Conservation (phyloP, 2,797 vertebrate genomes). For the Oreochromis grahami region DNA sequence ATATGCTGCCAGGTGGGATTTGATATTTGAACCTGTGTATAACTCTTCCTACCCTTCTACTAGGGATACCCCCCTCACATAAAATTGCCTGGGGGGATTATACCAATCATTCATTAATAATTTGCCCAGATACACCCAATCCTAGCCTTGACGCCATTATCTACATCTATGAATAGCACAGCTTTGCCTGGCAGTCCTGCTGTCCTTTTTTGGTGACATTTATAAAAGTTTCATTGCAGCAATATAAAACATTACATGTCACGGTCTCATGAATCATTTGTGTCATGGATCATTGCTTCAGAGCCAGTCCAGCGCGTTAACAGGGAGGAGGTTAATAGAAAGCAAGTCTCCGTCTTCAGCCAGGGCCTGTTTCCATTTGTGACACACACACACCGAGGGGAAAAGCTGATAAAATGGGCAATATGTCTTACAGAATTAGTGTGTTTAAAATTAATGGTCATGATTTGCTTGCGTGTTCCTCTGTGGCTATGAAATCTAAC, state of each 20-base stretch:
- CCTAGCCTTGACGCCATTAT: not conserved
- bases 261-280: conserved; percentile 65
- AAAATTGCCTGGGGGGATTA: not conserved
- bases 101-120: conserved; percentile 3
- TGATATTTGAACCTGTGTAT: not conserved
- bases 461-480: not conserved
- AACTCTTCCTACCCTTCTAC: not conserved
- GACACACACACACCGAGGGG: not conserved
- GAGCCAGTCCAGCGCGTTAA: conserved; percentile 9
- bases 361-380: conserved; percentile 8
- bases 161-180: conserved; percentile 29
- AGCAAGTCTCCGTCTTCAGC: not conserved
- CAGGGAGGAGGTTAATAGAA: conserved; percentile 14
- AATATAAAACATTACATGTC: conserved; percentile 63
- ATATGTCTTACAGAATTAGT: conserved; percentile 5
- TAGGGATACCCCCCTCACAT: not conserved
- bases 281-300: conserved; percentile 61
- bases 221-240: conserved; percentile 69
- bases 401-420: conserved; percentile 32
- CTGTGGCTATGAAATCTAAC: not conserved
- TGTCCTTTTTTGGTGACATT: conserved; percentile 56
- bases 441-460: not conserved
- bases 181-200: not conserved
- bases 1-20: not conserved
- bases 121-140: not conserved